Base-by-base conservation (phyloP, 2,888 invertebrate species). In the Encarsia formosa region DNA sequence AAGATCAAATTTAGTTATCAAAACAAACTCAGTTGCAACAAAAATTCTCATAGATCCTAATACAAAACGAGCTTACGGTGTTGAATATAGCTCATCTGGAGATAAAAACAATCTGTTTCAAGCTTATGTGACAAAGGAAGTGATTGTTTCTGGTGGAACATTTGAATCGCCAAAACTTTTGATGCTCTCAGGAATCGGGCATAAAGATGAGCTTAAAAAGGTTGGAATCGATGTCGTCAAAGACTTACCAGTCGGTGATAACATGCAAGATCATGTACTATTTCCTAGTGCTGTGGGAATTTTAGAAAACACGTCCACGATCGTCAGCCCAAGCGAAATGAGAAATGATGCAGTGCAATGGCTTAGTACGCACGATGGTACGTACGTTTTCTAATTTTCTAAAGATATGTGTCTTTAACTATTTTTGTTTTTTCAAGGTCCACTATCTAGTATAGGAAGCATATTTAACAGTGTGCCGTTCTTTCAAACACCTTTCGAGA, bases 91-190 rank as follows among this genome's bases (percentile, higher is more conserved):
- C 2, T 87, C 86, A 68, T 76, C 81, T 54, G 78, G 78, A 24
- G 74, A 67, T 13, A 31, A 43, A 64, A 67, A 71, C 4, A n/a
- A n/a, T n/a, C n/a, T n/a, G n/a, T n/a, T n/a, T n/a, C n/a, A n/a
- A n/a, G n/a, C n/a, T n/a, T n/a, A n/a, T n/a, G 88, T 87, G 4
- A 79, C 77, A n/a, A 87, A 85, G 59, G 91, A 90, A 73, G 81
- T 92, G 1, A 80, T 93, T 44, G 72, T 92, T 23, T 82, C 87
- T 11, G 89, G 89, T 1, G 92, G 76, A 4, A 76, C 87, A 0
- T 83, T 93, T 23, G 90, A 88, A 58, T 87, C 90, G 2, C 90
- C 93, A 0, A 91, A 93, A 67, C 70, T 94, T 2, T 71, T 94
- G 42, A 86, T 92, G 88, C 69, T 92, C 8, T 91, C 91, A 0